Evolutionary conservation across 2,888 invertebrate genomes (phyloP).

Genomic region (Mythimna impura): DNA sequence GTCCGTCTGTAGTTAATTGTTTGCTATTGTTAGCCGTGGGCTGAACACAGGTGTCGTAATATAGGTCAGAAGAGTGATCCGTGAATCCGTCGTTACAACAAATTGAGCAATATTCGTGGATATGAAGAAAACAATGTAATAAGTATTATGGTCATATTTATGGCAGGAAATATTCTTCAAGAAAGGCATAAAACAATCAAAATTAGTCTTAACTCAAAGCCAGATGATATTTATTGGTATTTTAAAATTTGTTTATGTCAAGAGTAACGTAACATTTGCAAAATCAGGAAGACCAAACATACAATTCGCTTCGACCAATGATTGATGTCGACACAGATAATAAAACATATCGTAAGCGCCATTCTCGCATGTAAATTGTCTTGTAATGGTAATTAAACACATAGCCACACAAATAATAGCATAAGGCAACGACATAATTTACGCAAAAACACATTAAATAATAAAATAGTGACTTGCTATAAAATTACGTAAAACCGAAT

Average conservation of each 20-base stretch:
- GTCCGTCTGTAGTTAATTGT: constrained; percentile 36
- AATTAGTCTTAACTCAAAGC: not conserved
- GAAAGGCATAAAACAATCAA: not conserved
- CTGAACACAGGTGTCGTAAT: constrained; percentile 52
- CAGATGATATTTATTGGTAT: not conserved
- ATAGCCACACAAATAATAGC: constrained; percentile 32
- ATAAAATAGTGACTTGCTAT: constrained; percentile 51
- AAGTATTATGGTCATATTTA: not conserved
- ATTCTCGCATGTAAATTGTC: constrained; percentile 38
- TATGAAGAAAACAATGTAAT: constrained; percentile 24
- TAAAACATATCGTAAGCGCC: constrained; percentile 42
- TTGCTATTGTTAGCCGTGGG: constrained; percentile 54
- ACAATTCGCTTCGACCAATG: constrained; percentile 37
- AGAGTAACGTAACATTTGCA: constrained; percentile 15
- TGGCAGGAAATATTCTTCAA: constrained; percentile 18
- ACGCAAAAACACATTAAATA: constrained; percentile 50
- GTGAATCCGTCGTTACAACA: constrained; percentile 3
- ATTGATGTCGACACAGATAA: constrained; percentile 44
- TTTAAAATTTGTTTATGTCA: not conserved
- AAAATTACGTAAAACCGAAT: constrained; percentile 70
- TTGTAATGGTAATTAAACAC: constrained; percentile 48
- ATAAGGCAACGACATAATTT: constrained; percentile 43
- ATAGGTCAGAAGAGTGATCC: constrained; percentile 43
- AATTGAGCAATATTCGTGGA: constrained; percentile 34
- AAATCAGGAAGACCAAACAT: constrained; percentile 43